Conservation (phyloP, 2,797 vertebrate genomes). For the Uromys caudimaculatus region DNA sequence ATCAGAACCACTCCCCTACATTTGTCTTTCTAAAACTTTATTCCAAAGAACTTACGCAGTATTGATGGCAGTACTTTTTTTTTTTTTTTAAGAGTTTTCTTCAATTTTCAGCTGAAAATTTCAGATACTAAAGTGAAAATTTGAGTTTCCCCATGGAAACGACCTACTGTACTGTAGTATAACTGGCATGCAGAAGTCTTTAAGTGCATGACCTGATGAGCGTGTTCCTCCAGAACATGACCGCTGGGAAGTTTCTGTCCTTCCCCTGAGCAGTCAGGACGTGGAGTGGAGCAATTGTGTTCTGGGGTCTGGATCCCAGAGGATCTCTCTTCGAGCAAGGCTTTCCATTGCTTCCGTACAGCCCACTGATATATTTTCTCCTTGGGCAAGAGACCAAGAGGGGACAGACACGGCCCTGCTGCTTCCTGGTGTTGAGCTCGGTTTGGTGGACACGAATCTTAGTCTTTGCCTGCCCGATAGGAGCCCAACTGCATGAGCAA, state of each 20-base stretch:
- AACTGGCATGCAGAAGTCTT: neutral
- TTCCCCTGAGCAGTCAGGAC: neutral
- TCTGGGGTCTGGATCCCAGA: neutral
- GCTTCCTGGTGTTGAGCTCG: neutral
- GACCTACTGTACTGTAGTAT: neutral
- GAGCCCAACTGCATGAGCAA: neutral
- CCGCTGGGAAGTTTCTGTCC: neutral
- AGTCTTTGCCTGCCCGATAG: neutral
- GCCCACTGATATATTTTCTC: constrained; percentile 7
- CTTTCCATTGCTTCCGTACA: neutral
- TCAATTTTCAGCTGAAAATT: constrained; percentile 24
- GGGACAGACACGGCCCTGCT: neutral
- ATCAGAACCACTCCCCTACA: too few relatives aligned
- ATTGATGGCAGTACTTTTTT: neutral
- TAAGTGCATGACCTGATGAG: neutral
- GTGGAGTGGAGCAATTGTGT: neutral
- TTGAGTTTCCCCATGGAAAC: neutral
- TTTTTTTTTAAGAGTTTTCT: neutral
- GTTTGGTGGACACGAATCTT: neutral
- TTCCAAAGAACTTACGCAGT: constrained; percentile 1
- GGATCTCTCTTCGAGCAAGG: neutral
- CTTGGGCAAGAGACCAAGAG: neutral
- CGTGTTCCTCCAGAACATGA: neutral
- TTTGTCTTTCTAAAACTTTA: constrained; percentile 6
- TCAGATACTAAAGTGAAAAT: constrained; percentile 7